These are phyloP conservation scores for Phalacrocorax carbo DNA, from an alignment of 2,113 vertebrate genomes.

Conservation along the genomic window DNA sequence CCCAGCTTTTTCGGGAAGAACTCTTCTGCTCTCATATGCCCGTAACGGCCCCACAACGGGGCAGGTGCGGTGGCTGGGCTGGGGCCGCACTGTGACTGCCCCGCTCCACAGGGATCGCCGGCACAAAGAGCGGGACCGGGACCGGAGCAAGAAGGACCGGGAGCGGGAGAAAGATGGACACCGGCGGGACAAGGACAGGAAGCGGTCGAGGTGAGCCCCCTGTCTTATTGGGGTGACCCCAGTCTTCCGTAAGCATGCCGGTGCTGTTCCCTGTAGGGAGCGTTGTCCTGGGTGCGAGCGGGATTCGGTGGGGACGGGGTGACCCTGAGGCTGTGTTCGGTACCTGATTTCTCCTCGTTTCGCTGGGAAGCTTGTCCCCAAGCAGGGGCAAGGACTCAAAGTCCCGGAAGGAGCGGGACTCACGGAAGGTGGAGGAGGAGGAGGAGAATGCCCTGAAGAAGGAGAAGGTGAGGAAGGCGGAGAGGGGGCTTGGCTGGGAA, in stretches of 20 bases:
- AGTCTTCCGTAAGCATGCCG: rapidly evolving
- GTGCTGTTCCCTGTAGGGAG: not conserved
- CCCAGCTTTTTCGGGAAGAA: not conserved
- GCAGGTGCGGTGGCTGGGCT: rapidly evolving
- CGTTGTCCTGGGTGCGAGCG: rapidly evolving
- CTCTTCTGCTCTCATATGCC: rapidly evolving
- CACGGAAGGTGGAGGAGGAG: constrained; percentile 85
- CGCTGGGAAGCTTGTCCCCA: constrained; percentile 82
- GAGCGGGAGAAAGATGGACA: constrained; percentile 87
- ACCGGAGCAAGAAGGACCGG: constrained; percentile 86
- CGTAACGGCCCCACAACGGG: rapidly evolving
- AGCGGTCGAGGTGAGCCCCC: constrained; percentile 79
- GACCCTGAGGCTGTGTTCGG: rapidly evolving
- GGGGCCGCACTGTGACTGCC: rapidly evolving
- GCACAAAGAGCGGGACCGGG: constrained; percentile 87
- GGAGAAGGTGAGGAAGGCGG: constrained; percentile 76
- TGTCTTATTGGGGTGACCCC: rapidly evolving
- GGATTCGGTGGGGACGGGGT: rapidly evolving
- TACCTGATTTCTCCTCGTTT: rapidly evolving
- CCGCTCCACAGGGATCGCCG: constrained; percentile 80
- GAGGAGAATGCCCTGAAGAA: constrained; percentile 87
- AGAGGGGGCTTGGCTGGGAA: not conserved
- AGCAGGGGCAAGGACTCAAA: constrained; percentile 84
- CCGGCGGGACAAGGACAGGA: constrained; percentile 87
- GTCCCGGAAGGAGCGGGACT: constrained; percentile 85